These are phyloP conservation scores for Falco rusticolus DNA, from an alignment of 2,797 vertebrate genomes.

Conservation along the genomic window DNA sequence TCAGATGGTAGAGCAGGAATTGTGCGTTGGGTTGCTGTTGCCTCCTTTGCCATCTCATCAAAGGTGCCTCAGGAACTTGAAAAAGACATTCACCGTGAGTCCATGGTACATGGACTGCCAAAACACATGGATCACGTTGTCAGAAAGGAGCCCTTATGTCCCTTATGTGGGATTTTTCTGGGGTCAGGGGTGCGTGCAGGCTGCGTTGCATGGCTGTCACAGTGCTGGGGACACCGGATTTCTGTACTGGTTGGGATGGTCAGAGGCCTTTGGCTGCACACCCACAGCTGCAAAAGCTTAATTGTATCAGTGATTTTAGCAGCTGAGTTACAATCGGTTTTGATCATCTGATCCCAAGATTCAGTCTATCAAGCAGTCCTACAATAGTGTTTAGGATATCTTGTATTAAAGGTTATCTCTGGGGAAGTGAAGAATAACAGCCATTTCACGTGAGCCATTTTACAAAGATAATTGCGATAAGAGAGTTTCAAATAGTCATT, in stretches of 20 bases:
- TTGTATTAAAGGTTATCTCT: constrained; percentile 33
- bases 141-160: background rate
- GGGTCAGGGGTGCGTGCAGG: fast-evolving
- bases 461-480: constrained; percentile 33
- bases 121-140: fast-evolving
- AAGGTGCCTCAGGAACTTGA: background rate
- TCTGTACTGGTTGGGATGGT: background rate
- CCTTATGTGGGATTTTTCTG: background rate
- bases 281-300: background rate
- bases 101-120: background rate
- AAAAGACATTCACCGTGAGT: background rate
- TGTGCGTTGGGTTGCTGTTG: background rate
- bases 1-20: background rate
- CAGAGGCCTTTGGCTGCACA: background rate
- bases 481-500: constrained; percentile 27
- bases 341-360: background rate
- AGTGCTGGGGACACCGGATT: background rate
- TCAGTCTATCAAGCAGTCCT: background rate
- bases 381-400: background rate
- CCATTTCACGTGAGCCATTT: background rate
- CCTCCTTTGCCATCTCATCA: background rate
- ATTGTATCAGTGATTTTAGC: background rate
- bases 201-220: background rate
- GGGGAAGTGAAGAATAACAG: constrained; percentile 38
- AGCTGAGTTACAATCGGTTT: background rate